Evolutionary conservation across 2,113 vertebrate genomes (phyloP), one percentile per base, ranked within the genome.

Genomic region (Campylorhamphus procurvoides): DNA sequence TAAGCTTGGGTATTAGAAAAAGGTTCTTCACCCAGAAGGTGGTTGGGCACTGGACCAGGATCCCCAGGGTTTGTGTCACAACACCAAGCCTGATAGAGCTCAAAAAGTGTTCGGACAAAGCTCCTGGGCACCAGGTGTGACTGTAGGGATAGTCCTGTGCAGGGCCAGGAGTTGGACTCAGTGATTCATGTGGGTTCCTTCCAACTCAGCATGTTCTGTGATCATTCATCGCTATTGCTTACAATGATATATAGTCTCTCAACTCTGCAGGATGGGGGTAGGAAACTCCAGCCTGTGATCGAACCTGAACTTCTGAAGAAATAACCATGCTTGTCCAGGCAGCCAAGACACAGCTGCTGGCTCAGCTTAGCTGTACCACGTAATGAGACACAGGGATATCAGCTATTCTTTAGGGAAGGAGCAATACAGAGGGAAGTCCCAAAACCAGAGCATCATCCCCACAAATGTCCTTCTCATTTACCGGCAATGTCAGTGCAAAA

Each of bases 301-400:
- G 19, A n/a, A 16, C 18, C 46, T 19, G 23, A 31, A n/a, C 10
- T 50, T 69, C 13, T 28, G 68, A 39, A 71, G 63, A 60, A 71
- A n/a, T 5, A 0, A 22, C 60, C 1, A 0, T 13, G 42, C n/a
- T 37, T 58, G 71, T 84, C 22, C 42, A 37, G 55, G 60, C 0
- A 0, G 27, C 23, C 25, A 29, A 49, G 27, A 37, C 16, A 23
- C 31, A 73, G 62, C 62, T 76, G 68, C 74, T 39, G 20, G 28
- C 46, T 76, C 40, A 35, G 46, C 18, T 66, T 25, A 29, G 35
- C 52, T 53, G 0, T 18, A 46, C 31, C 40, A 22, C 33, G 20
- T 85, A 64, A 80, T 7, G 24, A 89, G 63, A 50, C 40, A n/a
- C 27, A 22, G 46, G 5, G 20, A 66, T 37, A 44, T 3, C 42